Percentiles rank a stretch among this genome's conserved stretches.
phyloP scores from a whole-genome alignment of 2,113 vertebrate species.

The Thryonomys swinderianus region DNA sequence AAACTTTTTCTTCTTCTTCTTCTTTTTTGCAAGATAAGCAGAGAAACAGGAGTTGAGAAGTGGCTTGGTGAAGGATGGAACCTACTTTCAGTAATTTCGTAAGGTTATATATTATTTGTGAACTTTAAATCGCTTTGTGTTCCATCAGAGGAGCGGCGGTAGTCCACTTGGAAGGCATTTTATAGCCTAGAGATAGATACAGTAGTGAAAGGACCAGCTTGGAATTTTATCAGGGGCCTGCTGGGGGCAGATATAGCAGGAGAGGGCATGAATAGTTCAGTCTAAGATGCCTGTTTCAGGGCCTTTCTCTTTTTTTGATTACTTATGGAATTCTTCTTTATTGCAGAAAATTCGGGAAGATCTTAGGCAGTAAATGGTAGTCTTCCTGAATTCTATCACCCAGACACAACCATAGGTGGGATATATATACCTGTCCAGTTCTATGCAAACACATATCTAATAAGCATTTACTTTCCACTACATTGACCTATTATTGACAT shows the following conservation, averaged over 20 bases:
- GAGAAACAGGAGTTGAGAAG: conserved; percentile 32
- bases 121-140: conserved; percentile 8
- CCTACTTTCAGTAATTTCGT: conserved; percentile 22
- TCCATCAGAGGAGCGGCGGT: neutral
- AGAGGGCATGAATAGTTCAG: neutral
- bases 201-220: neutral
- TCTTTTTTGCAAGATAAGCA: neutral
- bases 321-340: neutral
- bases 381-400: neutral
- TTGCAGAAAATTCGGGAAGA: conserved; percentile 3
- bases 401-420: neutral
- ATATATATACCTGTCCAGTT: neutral
- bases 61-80: conserved; percentile 29
- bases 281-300: neutral
- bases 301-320: neutral
- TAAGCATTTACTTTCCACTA: neutral
- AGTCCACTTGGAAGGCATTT: conserved; percentile 22
- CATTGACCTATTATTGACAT: neutral
- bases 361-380: neutral
- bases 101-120: conserved; percentile 38
- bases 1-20: neutral
- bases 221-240: neutral
- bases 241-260: no score
- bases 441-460: neutral
- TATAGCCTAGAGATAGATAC: neutral